Evolutionary conservation across 1,140 invertebrate genomes (phyloP), one percentile per base, ranked within the genome.

Genomic region (Bombus huntii): DNA sequence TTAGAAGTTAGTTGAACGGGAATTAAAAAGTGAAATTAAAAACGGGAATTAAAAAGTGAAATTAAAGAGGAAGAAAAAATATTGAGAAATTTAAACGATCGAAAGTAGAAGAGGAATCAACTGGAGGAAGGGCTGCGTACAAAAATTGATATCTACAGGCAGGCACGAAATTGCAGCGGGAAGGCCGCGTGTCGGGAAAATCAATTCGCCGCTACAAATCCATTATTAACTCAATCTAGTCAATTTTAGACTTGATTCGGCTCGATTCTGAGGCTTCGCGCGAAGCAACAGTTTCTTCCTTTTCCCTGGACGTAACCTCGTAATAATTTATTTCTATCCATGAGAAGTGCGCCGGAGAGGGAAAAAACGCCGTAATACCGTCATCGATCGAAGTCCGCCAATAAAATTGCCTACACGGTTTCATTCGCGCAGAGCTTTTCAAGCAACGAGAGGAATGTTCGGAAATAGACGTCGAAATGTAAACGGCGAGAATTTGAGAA

Each of bases 401-500:
- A 42, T 28, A 28, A 76, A 62, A 84, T 84, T 80, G 57, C 76
- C 15, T 42, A 73, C 37, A 76, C 59, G 13, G 53, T 66, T 31
- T 28, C 34, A n/a, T 62, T 37, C 59, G 31, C 65, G 53, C 31
- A 31, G 72, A 85, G 47, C n/a, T 81, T 76, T 72, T 42, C 65
- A 22, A 62, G 0, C 37, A n/a, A 25, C 39, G 42, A 37, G 42
- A 70, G 75, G 70, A 83, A 87, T 79, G 86, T 62, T 77, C 44
- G 76, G 81, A 80, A 85, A 85, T 75, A 85, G 57, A 80, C 77
- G 76, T 81, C 37, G 81, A 88, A 88, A 85, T 72, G 76, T 88
- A 88, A 88, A 88, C 71, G 81, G 57, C 31, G 37, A 39, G 72
- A 85, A 88, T 88, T 85, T 87, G 81, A 85, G 65, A 34, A 15